Evolutionary conservation across 2,113 vertebrate genomes (phyloP), one percentile per base, ranked within the genome.

Genomic region (Pionites leucogaster): DNA sequence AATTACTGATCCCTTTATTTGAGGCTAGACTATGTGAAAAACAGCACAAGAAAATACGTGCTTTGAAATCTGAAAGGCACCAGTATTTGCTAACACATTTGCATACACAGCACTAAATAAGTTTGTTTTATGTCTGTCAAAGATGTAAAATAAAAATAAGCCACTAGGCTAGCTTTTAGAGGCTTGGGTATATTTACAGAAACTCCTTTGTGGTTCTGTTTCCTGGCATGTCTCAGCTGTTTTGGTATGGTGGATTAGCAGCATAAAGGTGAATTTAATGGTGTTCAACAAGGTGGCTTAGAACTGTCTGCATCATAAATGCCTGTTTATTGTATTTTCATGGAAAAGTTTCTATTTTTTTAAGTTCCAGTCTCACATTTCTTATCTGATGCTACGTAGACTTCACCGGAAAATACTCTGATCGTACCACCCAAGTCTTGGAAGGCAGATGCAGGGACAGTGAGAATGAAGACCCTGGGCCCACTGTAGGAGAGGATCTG

Each of bases 1-100:
- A 98, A 98, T 98, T 97, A 97, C 91, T 79, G 93, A 97, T 96
- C 98, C 81, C 94, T 98, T 97, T 97, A 97, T 98, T 93, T 97
- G 94, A 95, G 71, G 77, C 92, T 92, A 97, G 92, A 97, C 97
- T 97, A 95, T 95, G 87, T 96, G 82, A 85, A 95, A 98, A 98
- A 96, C 50, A 97, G 86, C 92, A 70, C 59, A 97, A 84, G 96
- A 96, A 95, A 68, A 96, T 91, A 97, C 57, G 74, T 97, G 97
- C 90, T 96, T 95, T 95, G 96, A 90, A 98, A 97, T 92, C 79
- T 96, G 82, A 98, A 96, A 95, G 60, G 72, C 86, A 55, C 37
- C 77, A 91, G 72, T 79, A 62, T 97, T 97, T 96, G 91, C 91
- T 60, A 96, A 91, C 68, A 77, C 53, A 68, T 90, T 89, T 96